Percentiles rank a stretch among this genome's conserved stretches.
Evolutionary conservation across 2,797 vertebrate species (phyloP).

Genomic region (Tragopan temminckii): DNA sequence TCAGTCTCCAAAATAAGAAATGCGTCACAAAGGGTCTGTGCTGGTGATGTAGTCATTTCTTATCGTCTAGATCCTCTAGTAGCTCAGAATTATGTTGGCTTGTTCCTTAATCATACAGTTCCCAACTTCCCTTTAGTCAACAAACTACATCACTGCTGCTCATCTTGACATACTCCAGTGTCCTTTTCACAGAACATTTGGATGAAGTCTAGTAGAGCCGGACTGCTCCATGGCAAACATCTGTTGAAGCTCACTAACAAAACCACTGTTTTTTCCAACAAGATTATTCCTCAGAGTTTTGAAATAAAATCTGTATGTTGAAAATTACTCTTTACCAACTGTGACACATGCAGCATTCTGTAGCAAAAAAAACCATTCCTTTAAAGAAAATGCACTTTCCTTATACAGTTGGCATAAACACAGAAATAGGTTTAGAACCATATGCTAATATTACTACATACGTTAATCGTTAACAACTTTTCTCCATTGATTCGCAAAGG

Average conservation of each 20-base stretch:
- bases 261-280: not conserved
- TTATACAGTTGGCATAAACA: not conserved
- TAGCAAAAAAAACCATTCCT: not conserved
- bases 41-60: not conserved
- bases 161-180: not conserved
- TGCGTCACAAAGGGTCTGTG: slow-evolving; percentile 25
- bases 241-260: not conserved
- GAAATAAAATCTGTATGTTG: not conserved
- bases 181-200: not conserved
- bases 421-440: not conserved
- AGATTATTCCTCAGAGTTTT: not conserved
- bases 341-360: not conserved
- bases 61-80: not conserved
- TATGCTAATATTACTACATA: not conserved
- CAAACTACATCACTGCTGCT: not conserved
- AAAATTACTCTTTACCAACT: not conserved
- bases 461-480: not conserved
- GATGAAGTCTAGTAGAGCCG: not conserved
- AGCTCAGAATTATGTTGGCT: not conserved
- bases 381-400: not conserved
- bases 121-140: not conserved
- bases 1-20: slow-evolving; percentile 13
- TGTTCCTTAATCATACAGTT: not conserved
- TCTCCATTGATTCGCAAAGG: not conserved
- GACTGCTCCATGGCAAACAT: not conserved